phyloP scores from a whole-genome alignment of 2,888 invertebrate species.

The Brachylomia viminalis region DNA sequence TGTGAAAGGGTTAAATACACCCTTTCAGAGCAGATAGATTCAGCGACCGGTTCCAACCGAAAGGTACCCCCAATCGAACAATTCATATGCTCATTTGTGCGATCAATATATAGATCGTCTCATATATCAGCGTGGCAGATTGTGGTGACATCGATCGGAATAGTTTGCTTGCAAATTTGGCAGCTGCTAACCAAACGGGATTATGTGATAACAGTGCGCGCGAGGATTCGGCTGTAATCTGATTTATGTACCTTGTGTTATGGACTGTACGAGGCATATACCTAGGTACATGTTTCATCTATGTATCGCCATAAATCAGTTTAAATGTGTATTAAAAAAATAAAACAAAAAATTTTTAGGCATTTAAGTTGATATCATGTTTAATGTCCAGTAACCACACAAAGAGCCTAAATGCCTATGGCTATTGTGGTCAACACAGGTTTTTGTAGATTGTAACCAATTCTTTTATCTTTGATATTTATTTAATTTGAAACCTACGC shows the following conservation, averaged over 20 bases:
- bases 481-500: slow-evolving; percentile 7
- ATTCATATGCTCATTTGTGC: slow-evolving; percentile 59
- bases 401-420: slow-evolving; percentile 24
- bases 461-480: slow-evolving; percentile 1
- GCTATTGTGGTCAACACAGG: not conserved
- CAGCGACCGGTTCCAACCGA: not conserved
- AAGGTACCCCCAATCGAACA: slow-evolving; percentile 48
- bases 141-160: slow-evolving; percentile 85
- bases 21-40: slow-evolving; percentile 7
- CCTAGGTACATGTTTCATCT: not conserved
- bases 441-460: not conserved
- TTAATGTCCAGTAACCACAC: not conserved
- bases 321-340: not conserved
- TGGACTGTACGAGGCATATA: slow-evolving; percentile 30
- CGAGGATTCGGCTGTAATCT: slow-evolving; percentile 72
- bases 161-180: slow-evolving; percentile 85
- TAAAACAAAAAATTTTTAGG: no score
- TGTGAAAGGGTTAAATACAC: no score
- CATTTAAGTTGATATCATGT: slow-evolving; percentile 11
- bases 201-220: slow-evolving; percentile 71
- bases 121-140: slow-evolving; percentile 78
- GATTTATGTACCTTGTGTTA: slow-evolving; percentile 73
- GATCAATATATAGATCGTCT: slow-evolving; percentile 73
- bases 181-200: slow-evolving; percentile 81
- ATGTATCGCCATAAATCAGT: not conserved